A percentile compares a stretch with the other conserved stretches of the same genome.
phyloP scores from a whole-genome alignment of 2,797 vertebrate genomes.

The Uromys caudimaculatus region DNA sequence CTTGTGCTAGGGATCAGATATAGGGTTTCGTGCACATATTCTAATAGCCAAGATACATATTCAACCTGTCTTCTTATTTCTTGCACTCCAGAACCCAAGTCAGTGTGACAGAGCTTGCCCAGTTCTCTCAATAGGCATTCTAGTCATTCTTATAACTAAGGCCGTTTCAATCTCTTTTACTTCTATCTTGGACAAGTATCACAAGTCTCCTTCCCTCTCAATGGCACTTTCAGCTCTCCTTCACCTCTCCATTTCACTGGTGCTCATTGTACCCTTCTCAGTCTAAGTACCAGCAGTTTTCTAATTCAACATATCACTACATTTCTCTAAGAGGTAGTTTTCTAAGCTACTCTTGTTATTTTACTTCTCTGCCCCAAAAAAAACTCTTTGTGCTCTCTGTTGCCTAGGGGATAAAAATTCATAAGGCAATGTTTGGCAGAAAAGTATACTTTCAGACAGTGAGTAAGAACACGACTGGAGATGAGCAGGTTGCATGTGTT shows the following conservation, averaged over 20 bases:
- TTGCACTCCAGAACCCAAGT: background rate
- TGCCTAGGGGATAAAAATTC: conserved; percentile 34
- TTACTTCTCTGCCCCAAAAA: conserved; percentile 28
- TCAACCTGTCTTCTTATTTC: background rate
- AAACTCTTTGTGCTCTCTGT: background rate
- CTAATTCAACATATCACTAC: background rate
- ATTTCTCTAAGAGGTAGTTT: conserved; percentile 20
- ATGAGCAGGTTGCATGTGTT: background rate
- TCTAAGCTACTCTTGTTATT: conserved; percentile 23
- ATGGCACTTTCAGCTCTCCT: background rate
- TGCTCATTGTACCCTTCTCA: background rate
- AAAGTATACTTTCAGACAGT: background rate
- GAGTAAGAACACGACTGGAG: background rate
- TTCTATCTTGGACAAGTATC: background rate
- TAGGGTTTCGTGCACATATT: background rate
- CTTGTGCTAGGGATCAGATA: background rate
- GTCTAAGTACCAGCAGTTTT: background rate
- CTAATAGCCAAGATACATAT: background rate
- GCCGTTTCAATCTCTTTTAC: background rate
- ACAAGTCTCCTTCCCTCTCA: background rate
- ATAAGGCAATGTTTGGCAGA: background rate
- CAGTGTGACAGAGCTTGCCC: background rate
- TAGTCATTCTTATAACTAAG: background rate
- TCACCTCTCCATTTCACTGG: background rate
- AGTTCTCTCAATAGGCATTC: background rate